Conservation (phyloP, 2,797 vertebrate species). For the Iguana delicatissima region DNA sequence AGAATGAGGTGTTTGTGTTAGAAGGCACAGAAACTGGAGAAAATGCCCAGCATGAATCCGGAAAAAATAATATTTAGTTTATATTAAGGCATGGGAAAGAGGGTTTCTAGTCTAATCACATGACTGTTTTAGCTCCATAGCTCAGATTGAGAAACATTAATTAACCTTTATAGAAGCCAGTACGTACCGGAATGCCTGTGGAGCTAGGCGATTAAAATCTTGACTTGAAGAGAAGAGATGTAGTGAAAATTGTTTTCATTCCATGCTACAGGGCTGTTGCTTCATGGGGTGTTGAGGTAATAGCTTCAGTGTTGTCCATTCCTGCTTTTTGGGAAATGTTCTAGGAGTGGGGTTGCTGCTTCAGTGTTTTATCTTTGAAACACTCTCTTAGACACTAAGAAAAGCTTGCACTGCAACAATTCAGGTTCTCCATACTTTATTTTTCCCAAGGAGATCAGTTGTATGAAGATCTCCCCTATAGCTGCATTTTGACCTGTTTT, state of each 20-base stretch:
- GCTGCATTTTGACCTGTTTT: background rate
- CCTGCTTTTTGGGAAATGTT: slow-evolving; percentile 8
- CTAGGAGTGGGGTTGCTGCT: background rate
- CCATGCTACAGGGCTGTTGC: background rate
- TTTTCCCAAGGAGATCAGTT: background rate
- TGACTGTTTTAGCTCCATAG: background rate
- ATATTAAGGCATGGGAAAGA: slow-evolving; percentile 29
- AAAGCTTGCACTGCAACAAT: background rate
- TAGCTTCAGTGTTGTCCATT: background rate
- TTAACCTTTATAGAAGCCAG: background rate
- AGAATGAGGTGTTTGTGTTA: slow-evolving; percentile 44
- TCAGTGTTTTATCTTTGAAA: background rate
- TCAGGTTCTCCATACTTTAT: background rate
- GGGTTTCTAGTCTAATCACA: background rate
- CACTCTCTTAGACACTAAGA: background rate
- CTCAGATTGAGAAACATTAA: slow-evolving; percentile 4
- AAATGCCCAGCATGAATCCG: slow-evolving; percentile 42
- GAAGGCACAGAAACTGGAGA: slow-evolving; percentile 32
- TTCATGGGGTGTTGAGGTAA: background rate
- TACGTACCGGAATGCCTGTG: background rate
- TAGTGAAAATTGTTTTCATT: slow-evolving; percentile 5
- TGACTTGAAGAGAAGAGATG: background rate
- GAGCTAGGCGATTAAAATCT: background rate
- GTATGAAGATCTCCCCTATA: background rate
- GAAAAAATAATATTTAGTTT: slow-evolving; percentile 42